A percentile compares a stretch with the other conserved stretches of the same genome.
These are phyloP conservation scores for Argopecten irradians DNA, from an alignment of 1,140 invertebrate species.

Conservation along the genomic window DNA sequence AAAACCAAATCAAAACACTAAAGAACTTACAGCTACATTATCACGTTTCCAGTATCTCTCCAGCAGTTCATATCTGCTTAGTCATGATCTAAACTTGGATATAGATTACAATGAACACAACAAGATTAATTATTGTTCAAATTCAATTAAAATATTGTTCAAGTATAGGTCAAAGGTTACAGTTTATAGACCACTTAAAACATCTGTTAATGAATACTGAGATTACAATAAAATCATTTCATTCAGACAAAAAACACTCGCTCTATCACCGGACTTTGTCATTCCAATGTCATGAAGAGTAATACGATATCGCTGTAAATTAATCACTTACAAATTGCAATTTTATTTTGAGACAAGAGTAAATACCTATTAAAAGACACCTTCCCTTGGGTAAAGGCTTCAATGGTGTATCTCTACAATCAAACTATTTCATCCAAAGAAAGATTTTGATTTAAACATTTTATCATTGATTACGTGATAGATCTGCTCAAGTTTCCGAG, in stretches of 20 bases:
- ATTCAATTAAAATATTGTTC: conserved; percentile 3
- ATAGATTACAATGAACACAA: not conserved
- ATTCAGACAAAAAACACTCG: not conserved
- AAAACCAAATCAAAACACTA: too few species aligned
- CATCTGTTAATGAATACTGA: not conserved
- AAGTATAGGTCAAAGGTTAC: not conserved
- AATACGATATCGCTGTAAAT: not conserved
- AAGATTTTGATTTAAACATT: not conserved
- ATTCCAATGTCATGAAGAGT: not conserved
- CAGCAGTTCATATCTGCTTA: too few species aligned
- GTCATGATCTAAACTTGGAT: too few species aligned
- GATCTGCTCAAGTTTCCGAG: not conserved
- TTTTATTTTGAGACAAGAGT: not conserved
- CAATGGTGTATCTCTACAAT: not conserved
- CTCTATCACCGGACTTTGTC: not conserved
- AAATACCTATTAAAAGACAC: conserved; percentile 4
- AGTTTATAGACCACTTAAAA: not conserved
- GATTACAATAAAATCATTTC: not conserved
- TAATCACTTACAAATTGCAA: not conserved
- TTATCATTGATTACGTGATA: not conserved
- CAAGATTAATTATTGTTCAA: not conserved
- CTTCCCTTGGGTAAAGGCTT: not conserved
- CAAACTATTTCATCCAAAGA: not conserved
- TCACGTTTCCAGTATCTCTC: too few species aligned
- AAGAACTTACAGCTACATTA: too few species aligned